Percentiles rank a stretch among this genome's conserved stretches.
These are phyloP conservation scores for Holacanthella duospinosa DNA, from an alignment of 2,888 invertebrate genomes.

Conservation along the genomic window DNA sequence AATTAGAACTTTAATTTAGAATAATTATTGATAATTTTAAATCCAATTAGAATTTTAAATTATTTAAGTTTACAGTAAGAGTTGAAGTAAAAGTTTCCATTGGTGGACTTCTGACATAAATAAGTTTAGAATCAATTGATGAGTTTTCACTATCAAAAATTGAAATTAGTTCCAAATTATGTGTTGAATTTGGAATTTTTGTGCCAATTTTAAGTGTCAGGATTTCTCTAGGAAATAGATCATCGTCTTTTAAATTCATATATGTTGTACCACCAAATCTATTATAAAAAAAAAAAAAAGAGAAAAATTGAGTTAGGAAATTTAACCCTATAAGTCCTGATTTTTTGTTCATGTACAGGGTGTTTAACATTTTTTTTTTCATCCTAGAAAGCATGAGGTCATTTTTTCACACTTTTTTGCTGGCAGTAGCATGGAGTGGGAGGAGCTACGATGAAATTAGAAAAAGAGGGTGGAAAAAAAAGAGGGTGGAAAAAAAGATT, in stretches of 20 bases:
- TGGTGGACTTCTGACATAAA: slow-evolving; percentile 6
- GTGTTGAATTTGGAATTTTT: slow-evolving; percentile 8
- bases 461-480: no score
- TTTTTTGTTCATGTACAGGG: no score
- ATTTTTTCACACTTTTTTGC: no score
- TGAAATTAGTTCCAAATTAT: slow-evolving; percentile 10
- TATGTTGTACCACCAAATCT: slow-evolving; percentile 15
- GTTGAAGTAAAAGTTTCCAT: slow-evolving; percentile 9
- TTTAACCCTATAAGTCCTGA: no score
- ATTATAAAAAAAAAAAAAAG: no score
- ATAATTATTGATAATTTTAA: neutral
- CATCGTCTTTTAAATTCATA: slow-evolving; percentile 7
- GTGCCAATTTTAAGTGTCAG: slow-evolving; percentile 8
- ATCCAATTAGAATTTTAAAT: neutral
- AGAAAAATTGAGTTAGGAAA: no score
- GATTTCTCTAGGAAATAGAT: neutral
- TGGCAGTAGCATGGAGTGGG: no score
- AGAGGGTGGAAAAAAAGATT: no score
- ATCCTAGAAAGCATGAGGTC: no score
- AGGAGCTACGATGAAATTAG: no score
- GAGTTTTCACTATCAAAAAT: slow-evolving; percentile 13
- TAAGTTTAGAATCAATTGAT: slow-evolving; percentile 6
- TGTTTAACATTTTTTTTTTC: no score
- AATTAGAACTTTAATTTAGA: neutral
- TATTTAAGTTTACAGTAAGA: slow-evolving; percentile 15